phyloP scores from a whole-genome alignment of 2,888 invertebrate species.

The Noctua janthina region DNA sequence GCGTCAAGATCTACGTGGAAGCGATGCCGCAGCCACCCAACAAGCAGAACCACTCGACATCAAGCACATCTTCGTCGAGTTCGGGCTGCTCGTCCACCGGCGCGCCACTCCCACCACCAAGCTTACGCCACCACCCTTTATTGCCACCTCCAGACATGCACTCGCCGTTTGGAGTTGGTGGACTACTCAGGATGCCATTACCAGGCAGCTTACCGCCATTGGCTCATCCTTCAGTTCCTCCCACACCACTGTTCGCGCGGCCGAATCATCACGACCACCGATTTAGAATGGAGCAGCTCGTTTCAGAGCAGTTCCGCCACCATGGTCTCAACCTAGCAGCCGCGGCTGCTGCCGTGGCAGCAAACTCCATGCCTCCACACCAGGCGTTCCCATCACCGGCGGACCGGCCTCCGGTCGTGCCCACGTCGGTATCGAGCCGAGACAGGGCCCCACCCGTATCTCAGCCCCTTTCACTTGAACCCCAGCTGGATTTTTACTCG shows the following conservation, averaged over 20 bases:
- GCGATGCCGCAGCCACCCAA: constrained; percentile 84
- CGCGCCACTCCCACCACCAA: constrained; percentile 91
- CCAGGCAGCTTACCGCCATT: constrained; percentile 91
- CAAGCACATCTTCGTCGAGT: constrained; percentile 90
- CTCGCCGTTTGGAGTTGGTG: constrained; percentile 93
- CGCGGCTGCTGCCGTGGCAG: constrained; percentile 93
- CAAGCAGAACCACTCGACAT: constrained; percentile 90
- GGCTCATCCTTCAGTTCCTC: constrained; percentile 93
- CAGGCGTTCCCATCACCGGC: constrained; percentile 91
- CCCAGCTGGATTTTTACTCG: constrained; percentile 99
- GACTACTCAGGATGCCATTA: constrained; percentile 94
- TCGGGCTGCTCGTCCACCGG: constrained; percentile 89
- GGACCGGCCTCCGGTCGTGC: constrained; percentile 89
- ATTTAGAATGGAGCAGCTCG: constrained; percentile 95
- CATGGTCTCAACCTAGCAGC: constrained; percentile 94
- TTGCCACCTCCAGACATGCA: constrained; percentile 94
- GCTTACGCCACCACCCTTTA: constrained; percentile 92
- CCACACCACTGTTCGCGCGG: constrained; percentile 93
- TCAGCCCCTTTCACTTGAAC: constrained; percentile 94
- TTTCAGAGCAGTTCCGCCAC: constrained; percentile 95
- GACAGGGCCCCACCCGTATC: constrained; percentile 89
- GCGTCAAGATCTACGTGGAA: constrained; percentile 97
- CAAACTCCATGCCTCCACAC: constrained; percentile 91
- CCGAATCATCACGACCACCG: constrained; percentile 94
- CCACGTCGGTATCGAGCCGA: constrained; percentile 88